Conservation (phyloP, 2,888 invertebrate species). For the Parapristionchus giblindavisi region DNA sequence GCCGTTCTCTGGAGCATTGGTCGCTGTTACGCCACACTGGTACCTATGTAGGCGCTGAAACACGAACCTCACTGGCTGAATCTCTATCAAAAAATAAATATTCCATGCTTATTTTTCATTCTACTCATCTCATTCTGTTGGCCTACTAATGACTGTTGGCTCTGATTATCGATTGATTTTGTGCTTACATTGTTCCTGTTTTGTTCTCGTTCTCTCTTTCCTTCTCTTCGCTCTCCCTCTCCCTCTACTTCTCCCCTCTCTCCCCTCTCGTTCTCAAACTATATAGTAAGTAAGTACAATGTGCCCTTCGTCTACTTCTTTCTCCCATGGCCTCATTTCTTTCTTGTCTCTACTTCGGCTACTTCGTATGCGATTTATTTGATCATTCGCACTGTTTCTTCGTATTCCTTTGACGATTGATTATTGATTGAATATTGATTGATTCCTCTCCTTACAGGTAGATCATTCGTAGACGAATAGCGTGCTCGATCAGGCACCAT, state of each 20-base stretch:
- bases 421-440: no score
- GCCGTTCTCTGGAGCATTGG: no score
- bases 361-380: not conserved
- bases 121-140: not conserved
- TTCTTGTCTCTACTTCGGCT: not conserved
- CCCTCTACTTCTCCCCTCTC: not conserved
- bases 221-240: conserved; percentile 6
- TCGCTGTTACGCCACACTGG: no score
- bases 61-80: no score
- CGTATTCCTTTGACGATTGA: no score
- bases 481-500: no score
- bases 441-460: no score
- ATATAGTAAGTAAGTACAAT: not conserved
- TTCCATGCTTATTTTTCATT: no score
- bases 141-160: not conserved
- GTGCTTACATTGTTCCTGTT: not conserved
- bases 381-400: not conserved
- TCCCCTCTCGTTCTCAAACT: conserved; percentile 6
- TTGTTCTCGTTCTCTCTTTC: not conserved
- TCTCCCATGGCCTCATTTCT: not conserved
- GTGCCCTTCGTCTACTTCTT: conserved; percentile 7
- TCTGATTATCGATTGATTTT: not conserved
- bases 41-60: no score
- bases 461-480: no score
- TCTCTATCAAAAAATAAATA: no score